Conservation (phyloP, 2,888 invertebrate genomes). For the Sthenelais limicola region DNA sequence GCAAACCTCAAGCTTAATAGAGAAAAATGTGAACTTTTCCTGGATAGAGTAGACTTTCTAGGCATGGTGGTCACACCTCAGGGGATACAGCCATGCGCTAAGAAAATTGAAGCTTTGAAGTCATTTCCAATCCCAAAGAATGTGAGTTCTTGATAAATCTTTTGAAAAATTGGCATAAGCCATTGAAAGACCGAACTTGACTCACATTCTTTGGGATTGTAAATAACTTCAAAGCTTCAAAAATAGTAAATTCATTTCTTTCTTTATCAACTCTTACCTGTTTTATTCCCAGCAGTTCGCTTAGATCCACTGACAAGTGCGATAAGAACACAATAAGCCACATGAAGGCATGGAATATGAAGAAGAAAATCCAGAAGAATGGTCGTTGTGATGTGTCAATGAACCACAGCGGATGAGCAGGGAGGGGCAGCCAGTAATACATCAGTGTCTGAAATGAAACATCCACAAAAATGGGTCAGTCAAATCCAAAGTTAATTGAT, state of each 20-base stretch:
- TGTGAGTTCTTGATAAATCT: neutral
- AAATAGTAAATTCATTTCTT: no score
- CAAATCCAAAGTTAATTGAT: no score
- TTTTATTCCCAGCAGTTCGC: constrained; percentile 59
- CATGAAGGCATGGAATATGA: constrained; percentile 55
- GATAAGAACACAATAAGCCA: constrained; percentile 59
- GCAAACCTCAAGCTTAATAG: no score
- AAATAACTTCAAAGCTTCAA: no score
- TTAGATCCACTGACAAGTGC: constrained; percentile 56
- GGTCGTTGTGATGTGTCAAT: constrained; percentile 54
- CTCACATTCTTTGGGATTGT: neutral
- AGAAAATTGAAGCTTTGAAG: no score
- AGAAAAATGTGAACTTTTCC: neutral
- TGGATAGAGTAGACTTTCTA: neutral
- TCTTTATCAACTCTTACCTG: no score
- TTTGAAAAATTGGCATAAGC: no score
- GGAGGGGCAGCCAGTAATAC: constrained; percentile 56
- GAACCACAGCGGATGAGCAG: constrained; percentile 57
- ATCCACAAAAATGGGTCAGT: no score
- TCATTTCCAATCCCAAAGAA: neutral
- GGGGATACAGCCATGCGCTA: neutral
- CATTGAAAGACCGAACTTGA: neutral
- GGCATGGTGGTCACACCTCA: no score
- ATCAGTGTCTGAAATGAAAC: constrained; percentile 57
- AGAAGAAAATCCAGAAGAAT: constrained; percentile 59